Percentiles rank a stretch among this genome's conserved stretches.
Conservation (phyloP, 2,797 vertebrate genomes). For the Apogon hyalosoma region DNA sequence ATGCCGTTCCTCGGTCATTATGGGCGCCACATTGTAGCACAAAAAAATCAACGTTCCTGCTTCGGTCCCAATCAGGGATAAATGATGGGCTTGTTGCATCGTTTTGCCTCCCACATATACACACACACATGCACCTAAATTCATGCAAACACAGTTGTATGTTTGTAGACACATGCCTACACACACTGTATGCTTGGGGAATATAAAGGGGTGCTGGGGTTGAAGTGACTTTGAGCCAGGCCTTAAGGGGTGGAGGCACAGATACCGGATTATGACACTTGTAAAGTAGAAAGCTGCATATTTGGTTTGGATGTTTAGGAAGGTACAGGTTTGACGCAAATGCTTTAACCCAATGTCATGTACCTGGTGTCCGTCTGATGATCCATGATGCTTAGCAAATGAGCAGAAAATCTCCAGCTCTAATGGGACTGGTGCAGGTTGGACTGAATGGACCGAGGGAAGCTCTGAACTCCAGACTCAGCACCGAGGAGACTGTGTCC, state of each 20-base stretch:
- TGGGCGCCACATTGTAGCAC: conserved; percentile 56
- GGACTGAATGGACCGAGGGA: conserved; percentile 13
- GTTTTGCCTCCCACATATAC: conserved; percentile 2
- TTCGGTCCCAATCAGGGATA: conserved; percentile 75
- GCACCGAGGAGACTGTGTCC: neutral
- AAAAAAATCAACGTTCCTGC: conserved; percentile 52
- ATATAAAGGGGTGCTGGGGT: conserved; percentile 16
- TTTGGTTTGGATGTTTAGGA: neutral
- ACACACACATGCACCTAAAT: conserved; percentile 3
- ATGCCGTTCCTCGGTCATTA: conserved; percentile 70
- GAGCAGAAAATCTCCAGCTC: conserved; percentile 57
- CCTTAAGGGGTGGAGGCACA: conserved; percentile 42
- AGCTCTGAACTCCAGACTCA: conserved; percentile 3
- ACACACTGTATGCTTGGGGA: conserved; percentile 24
- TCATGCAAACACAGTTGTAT: conserved; percentile 28
- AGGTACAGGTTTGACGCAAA: conserved; percentile 27
- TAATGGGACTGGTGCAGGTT: conserved; percentile 30
- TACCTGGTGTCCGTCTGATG: conserved; percentile 23
- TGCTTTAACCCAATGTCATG: neutral
- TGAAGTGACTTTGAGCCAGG: conserved; percentile 52
- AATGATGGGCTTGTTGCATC: conserved; percentile 71
- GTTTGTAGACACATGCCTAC: conserved; percentile 27
- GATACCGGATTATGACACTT: conserved; percentile 22
- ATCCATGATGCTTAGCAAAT: conserved; percentile 47
- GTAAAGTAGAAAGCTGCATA: conserved; percentile 15